Percentiles rank a stretch among this genome's conserved stretches.
Evolutionary conservation across 2,113 vertebrate species (phyloP).

Genomic region (Phasianus colchicus): DNA sequence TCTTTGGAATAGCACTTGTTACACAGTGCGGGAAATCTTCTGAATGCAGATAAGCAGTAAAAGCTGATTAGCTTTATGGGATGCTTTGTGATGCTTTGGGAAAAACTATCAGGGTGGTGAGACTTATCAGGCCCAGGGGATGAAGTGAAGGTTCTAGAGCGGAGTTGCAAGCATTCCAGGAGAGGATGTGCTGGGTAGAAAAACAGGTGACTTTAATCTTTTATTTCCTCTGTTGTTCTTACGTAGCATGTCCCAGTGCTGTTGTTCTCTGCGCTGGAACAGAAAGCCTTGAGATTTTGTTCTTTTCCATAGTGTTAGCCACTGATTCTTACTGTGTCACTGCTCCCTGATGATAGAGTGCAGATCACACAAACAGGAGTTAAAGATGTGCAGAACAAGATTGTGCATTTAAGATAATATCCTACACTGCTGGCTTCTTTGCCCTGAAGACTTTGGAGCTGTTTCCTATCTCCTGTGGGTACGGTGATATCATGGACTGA

Average conservation of each 20-base stretch:
- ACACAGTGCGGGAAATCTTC: conserved; percentile 17
- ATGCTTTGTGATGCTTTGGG: background rate
- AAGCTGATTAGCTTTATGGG: background rate
- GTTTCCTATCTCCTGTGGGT: background rate
- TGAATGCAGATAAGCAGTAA: conserved; percentile 54
- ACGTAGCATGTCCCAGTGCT: background rate
- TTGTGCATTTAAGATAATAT: background rate
- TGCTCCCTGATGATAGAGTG: background rate
- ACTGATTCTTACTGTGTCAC: background rate
- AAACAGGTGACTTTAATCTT: background rate
- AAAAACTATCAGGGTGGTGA: background rate
- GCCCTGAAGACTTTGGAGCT: background rate
- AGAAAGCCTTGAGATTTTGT: background rate
- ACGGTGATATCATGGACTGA: background rate
- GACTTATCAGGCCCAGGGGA: background rate
- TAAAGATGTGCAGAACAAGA: background rate
- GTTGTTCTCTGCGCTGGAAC: background rate
- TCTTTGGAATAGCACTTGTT: conserved; percentile 30
- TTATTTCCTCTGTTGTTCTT: background rate
- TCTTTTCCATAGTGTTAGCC: background rate
- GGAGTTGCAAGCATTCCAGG: background rate
- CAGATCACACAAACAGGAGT: background rate
- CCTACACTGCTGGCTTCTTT: background rate
- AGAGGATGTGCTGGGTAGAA: background rate
- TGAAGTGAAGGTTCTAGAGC: background rate